Base-by-base conservation (phyloP, 2,888 invertebrate species). In the Nephrocerus scutellatus region DNA sequence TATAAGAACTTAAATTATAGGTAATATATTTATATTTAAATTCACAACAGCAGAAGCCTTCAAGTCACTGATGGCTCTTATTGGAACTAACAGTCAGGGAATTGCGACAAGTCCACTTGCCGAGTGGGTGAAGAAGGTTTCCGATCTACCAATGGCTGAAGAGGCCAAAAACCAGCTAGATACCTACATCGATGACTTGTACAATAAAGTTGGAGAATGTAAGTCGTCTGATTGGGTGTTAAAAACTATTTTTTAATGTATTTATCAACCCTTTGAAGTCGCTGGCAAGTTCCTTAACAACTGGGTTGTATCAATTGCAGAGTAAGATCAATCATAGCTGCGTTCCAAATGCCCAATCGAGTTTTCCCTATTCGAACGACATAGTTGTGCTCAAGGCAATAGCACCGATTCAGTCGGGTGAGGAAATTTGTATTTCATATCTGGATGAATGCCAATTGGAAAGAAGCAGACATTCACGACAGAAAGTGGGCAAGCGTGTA, bases 51-150 rank as follows among this genome's bases (percentile, higher is more conserved):
- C 82, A 0, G 86, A 87, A 50, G 91, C 91, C 0, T 93, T 95
- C 62, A 79, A 80, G 49, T 66, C 74, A 0, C 53, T 79, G 1
- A 72, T 78, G 72, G 82, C 82, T 1, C 60, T 86, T 18, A 68
- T 78, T 10, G 93, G 91, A 5, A 89, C 88, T n/a, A 96, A 96
- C 64, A 88, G 88, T 1, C 96, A 96, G 71, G 95, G 95, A 5
- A 84, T 95, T 38, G 95, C 91, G 4, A 88, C 92, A 1, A 92
- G 90, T 63, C 80, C 92, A 0, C 74, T 93, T 33, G 83, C 89
- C 14, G 76, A 80, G 52, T 96, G 93, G 92, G 87, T 86, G 4
- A 79, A 79, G 52, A 82, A 82, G 52, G 81, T 84, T 22, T 74
- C 80, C 3, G 75, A 79, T 6, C 63, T 88, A 30, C 70, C 79